Base-by-base conservation (phyloP, 2,113 vertebrate species). In the Empidonax alnorum region DNA sequence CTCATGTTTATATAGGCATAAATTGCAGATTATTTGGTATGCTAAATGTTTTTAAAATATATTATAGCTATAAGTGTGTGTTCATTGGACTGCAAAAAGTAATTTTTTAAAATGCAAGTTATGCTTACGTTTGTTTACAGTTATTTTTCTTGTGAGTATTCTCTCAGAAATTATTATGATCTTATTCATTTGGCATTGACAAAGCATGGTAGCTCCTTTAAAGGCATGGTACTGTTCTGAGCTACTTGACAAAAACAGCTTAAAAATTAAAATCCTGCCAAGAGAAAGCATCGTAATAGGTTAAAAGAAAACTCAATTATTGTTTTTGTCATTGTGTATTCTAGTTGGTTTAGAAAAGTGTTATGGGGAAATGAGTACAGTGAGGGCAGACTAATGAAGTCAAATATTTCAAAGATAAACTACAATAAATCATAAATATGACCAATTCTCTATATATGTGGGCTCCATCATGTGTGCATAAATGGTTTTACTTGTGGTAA, bases 91-190 rank as follows among this genome's bases (percentile, higher is more conserved):
- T 94, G 63, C 41, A 94, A 90, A 72, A 92, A 71, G 27, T 66
- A 14, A 5, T 39, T 67, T 58, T 74, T 37, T 63, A 67, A 37
- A 44, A 30, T 35, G 41, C 35, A 75, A 71, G 12, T 16, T 84
- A 23, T 89, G 53, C 68, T 95, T 84, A 61, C 55, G 77, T 95
- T 89, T 86, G 31, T 89, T 95, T 94, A 39, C 89, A 74, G 8
- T 78, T 96, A 80, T 77, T 53, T 30, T 89, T 94, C 84, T 63
- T 93, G 62, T 77, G 25, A 78, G 17, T 78, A 18, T 74, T 80
- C 56, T 61, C 72, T 95, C 49, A 53, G 83, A 84, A 76, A 65
- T 79, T 83, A 49, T 61, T 15, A n/a, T 59, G 42, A 7, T 80
- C 30, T 55, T 80, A 49, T 14, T 55, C 77, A 49, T 14, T 67